phyloP scores from a whole-genome alignment of 2,797 vertebrate genomes.

The Cebuella pygmaea region DNA sequence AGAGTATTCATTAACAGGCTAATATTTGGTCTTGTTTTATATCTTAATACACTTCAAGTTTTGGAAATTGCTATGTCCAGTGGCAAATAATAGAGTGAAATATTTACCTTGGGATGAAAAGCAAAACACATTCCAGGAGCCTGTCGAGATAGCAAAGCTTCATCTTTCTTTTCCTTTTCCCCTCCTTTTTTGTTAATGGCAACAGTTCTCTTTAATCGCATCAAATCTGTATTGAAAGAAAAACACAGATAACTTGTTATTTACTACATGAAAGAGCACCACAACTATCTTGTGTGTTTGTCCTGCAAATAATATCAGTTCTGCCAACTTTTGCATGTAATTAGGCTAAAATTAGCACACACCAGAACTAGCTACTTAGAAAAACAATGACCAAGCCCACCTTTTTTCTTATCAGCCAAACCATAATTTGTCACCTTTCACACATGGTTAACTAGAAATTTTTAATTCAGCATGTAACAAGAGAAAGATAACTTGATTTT shows the following conservation, averaged over 20 bases:
- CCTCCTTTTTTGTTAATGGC: conserved; percentile 70
- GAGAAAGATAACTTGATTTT: neutral
- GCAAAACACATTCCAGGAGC: conserved; percentile 93
- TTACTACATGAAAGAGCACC: neutral
- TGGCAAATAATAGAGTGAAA: conserved; percentile 56
- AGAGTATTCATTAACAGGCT: neutral
- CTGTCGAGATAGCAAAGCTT: conserved; percentile 85
- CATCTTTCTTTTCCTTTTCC: conserved; percentile 82
- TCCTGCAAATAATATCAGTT: neutral
- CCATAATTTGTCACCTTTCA: neutral
- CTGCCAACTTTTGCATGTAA: neutral
- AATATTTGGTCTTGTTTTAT: neutral
- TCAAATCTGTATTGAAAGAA: conserved; percentile 87
- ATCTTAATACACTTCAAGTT: neutral
- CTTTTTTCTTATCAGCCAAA: neutral
- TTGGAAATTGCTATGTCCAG: neutral
- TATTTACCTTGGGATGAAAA: conserved; percentile 90
- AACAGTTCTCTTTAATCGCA: conserved; percentile 87
- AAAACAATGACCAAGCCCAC: neutral
- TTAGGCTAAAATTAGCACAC: conserved; percentile 12
- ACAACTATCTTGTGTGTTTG: neutral
- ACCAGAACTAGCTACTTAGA: neutral
- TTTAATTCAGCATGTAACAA: neutral
- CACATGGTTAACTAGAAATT: neutral
- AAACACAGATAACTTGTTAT: neutral